Percentiles rank a stretch among this genome's conserved stretches.
phyloP scores from a whole-genome alignment of 2,797 vertebrate genomes.

The Cyprinella venusta region DNA sequence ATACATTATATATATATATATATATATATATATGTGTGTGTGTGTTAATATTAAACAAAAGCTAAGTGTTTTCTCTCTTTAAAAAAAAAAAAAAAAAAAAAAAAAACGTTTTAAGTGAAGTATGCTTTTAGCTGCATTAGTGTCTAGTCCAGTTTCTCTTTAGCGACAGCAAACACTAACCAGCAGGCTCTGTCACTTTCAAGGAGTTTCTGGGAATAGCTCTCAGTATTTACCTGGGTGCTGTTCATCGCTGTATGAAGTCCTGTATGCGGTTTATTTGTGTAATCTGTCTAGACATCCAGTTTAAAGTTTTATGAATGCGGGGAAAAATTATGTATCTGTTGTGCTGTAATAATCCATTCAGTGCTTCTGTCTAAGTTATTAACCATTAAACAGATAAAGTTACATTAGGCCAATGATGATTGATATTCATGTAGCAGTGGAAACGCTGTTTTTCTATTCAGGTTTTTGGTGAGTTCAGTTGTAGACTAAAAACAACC shows the following conservation, averaged over 20 bases:
- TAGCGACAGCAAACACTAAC: conserved; percentile 14
- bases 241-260: neutral
- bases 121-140: neutral
- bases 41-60: neutral
- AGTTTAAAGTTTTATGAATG: neutral
- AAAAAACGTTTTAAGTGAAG: neutral
- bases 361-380: neutral
- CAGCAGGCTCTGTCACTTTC: conserved; percentile 21
- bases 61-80: neutral
- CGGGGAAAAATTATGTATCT: too few species aligned
- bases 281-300: neutral
- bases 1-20: neutral
- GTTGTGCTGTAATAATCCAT: neutral
- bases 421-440: neutral
- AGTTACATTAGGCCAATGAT: neutral
- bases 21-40: too few species aligned
- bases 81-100: too few species aligned
- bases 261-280: neutral
- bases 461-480: conserved; percentile 5
- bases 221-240: neutral
- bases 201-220: conserved; percentile 17
- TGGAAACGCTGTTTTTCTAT: conserved; percentile 1
- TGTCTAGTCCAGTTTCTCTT: neutral
- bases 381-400: conserved; percentile 1
- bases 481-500: neutral